Base-by-base conservation (phyloP, 2,113 vertebrate species). In the Perccottus glenii region DNA sequence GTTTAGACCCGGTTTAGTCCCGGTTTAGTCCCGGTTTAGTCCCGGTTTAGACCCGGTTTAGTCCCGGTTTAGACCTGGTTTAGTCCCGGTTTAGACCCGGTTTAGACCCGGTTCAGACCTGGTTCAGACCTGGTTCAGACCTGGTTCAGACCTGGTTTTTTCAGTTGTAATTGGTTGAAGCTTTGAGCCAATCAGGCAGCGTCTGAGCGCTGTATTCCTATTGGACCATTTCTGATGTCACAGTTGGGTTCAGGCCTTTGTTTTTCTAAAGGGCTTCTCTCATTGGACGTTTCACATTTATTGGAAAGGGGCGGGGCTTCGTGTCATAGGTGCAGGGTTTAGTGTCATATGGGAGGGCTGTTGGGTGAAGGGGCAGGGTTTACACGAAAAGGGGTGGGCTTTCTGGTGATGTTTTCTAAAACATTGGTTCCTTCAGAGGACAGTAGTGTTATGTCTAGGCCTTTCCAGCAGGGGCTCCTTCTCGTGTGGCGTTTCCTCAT, bases 391-490 rank as follows among this genome's bases (percentile, higher is more conserved):
- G 33, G 33, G 52, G 52, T 7, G 33, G 51, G 51, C 32, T 53
- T 53, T 53, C 8, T 40, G 38, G 5, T 40, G 38, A 40, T 40
- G 38, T 40, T 40, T 5, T 40, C 5, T 5, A 2, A 2, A 2
- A 40, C 38, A 40, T 40, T 40, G 5, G 38, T 40, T 27, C 19
- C 19, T 27, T 43, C 7, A 43, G 3, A 43, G 42, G 42, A 11
- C 42, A 11, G 42, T 77, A 49, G 49, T 68, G 74, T 62, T 6
- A 76, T 35, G 9, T 60, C 51, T 78, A 47, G 70, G 46, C 64
- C 68, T 6, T 77, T 71, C 52, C 44, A 38, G 9, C 73, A 50
- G 67, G 50, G 70, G 64, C 73, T 67, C 36, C 63, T 44, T 36
- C n/a, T n/a, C 59, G 64, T 12, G 60, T 52, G 15, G 12, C 4